Conservation (phyloP, 2,888 invertebrate species). For the Drosophila pegasa region DNA sequence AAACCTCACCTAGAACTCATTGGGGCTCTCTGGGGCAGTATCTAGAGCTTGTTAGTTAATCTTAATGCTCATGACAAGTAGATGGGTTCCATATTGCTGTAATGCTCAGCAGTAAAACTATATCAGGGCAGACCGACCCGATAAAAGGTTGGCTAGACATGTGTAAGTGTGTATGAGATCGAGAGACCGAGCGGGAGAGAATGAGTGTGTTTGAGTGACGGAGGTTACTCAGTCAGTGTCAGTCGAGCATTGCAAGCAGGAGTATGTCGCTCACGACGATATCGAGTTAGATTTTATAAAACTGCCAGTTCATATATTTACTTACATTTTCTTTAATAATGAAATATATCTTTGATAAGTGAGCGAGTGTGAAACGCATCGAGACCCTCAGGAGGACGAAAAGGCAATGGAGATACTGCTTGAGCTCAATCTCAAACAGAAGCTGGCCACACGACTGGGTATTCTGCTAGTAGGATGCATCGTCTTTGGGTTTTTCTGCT, state of each 20-base stretch:
- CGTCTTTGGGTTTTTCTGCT: constrained; percentile 59
- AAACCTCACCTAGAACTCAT: constrained; percentile 9
- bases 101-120: constrained; percentile 31
- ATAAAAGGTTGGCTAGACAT: constrained; percentile 29
- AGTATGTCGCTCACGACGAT: neutral
- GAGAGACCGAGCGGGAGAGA: neutral
- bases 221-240: constrained; percentile 8
- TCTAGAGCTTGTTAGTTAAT: constrained; percentile 16
- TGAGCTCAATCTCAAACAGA: constrained; percentile 81
- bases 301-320: constrained; percentile 11
- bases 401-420: constrained; percentile 75
- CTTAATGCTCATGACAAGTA: constrained; percentile 42
- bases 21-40: neutral
- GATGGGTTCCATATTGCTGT: constrained; percentile 30
- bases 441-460: constrained; percentile 74
- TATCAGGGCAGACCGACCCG: constrained; percentile 33
- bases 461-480: constrained; percentile 69
- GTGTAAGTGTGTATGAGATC: constrained; percentile 1
- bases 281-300: constrained; percentile 37
- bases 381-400: constrained; percentile 33
- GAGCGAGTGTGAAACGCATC: constrained; percentile 37
- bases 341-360: constrained; percentile 45
- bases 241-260: neutral
- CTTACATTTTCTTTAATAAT: constrained; percentile 26
- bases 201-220: neutral